Percentiles rank a stretch among this genome's conserved stretches.
phyloP scores from a whole-genome alignment of 2,113 vertebrate genomes.

The Caranx melampygus region DNA sequence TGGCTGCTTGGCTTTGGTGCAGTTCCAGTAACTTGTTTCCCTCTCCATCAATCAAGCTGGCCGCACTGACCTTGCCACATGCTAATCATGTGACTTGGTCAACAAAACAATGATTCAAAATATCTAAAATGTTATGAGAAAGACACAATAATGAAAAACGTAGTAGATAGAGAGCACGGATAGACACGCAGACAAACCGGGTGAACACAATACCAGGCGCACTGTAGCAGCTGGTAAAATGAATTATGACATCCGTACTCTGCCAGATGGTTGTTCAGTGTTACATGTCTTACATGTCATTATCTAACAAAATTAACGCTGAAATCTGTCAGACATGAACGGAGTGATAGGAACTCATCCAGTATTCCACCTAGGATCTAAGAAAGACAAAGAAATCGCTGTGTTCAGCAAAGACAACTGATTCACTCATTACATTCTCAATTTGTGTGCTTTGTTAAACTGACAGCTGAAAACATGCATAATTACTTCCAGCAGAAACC shows the following conservation, averaged over 20 bases:
- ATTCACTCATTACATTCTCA: conserved; percentile 33
- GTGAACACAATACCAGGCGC: too few relatives aligned
- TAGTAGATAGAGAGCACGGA: too few relatives aligned
- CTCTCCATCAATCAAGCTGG: too few relatives aligned
- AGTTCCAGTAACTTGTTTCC: too few relatives aligned
- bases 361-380: conserved; percentile 1
- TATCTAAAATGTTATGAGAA: too few relatives aligned
- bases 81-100: too few relatives aligned
- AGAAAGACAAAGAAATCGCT: background rate
- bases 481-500: conserved; percentile 40
- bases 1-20: too few relatives aligned
- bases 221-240: conserved; percentile 6
- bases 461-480: conserved; percentile 43
- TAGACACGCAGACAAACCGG: too few relatives aligned
- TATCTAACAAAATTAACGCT: conserved; percentile 42
- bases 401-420: conserved; percentile 9
- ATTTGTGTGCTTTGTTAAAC: conserved; percentile 47
- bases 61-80: too few relatives aligned
- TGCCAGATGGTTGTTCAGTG: conserved; percentile 62
- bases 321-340: conserved; percentile 31
- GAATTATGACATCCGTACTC: conserved; percentile 37
- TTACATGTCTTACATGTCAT: conserved; percentile 64
- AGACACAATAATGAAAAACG: too few relatives aligned
- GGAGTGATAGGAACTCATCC: background rate
- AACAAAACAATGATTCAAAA: too few relatives aligned